Evolutionary conservation across 2,113 vertebrate species (phyloP), one percentile per base, ranked within the genome.

Genomic region (Amia ocellicauda): DNA sequence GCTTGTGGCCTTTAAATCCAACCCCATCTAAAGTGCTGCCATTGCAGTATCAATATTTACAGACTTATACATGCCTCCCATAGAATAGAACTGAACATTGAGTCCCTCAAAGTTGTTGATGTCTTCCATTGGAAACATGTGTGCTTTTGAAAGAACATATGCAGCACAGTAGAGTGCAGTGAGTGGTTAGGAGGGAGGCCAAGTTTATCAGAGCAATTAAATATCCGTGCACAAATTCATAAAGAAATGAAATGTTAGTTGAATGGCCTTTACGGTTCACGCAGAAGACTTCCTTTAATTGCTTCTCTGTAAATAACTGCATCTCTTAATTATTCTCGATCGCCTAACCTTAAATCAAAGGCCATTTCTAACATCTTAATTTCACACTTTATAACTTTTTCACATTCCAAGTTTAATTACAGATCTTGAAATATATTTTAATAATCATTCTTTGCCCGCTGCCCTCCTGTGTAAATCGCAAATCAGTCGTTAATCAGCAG

Each of bases 301-400:
- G 59, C 65, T 52, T 66, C 56, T 69, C 68, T 82, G 79, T 81
- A 76, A 92, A 88, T 81, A 86, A 84, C 78, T 78, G 69, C 73
- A 83, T 78, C 74, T 79, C 69, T 85, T 91, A 91, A 92, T 89
- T 89, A 90, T 89, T 90, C 76, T 80, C 78, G 75, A 80, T 70
- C 78, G 79, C 88, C 85, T 83, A 87, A 85, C 84, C 78, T 85
- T 85, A 88, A 80, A 86, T 88, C 87, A 86, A 83, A 5, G 31
- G 80, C 75, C 78, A 85, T 75, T 85, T 85, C 76, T 13, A 0
- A 85, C 89, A 89, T 83, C 83, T 82, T 85, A 78, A 86, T 88
- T 90, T 84, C 89, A 80, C 78, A 88, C 76, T 84, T 85, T 85
- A 89, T 88, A 83, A 84, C 73, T 82, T 75, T 79, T 80, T 89